Conservation (phyloP, 2,888 invertebrate species). For the Ashinkailepas kermadecensis region DNA sequence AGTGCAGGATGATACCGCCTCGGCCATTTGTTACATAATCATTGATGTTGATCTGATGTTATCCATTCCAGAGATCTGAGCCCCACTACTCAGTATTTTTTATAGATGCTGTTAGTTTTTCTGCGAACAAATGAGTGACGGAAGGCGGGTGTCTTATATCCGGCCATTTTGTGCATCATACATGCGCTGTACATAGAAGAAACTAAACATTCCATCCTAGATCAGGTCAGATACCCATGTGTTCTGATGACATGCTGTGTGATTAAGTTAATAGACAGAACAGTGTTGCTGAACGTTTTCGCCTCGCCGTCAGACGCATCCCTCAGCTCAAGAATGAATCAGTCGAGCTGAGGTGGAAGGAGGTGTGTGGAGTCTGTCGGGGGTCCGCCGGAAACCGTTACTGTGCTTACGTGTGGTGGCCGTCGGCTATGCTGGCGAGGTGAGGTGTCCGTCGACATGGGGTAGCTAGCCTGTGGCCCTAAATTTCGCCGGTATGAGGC, state of each 20-base stretch:
- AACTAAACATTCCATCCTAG: conserved; percentile 3
- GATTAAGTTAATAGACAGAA: background rate
- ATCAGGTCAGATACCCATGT: background rate
- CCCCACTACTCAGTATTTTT: background rate
- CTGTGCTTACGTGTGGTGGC: no score
- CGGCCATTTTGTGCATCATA: background rate
- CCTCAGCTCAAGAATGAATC: no score
- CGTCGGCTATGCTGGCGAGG: no score
- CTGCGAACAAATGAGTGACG: background rate
- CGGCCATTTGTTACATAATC: background rate
- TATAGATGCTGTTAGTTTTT: background rate
- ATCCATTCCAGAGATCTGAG: conserved; percentile 2
- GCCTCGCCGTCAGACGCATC: no score
- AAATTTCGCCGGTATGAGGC: no score
- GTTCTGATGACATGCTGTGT: background rate
- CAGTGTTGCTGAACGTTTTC: no score
- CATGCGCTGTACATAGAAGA: background rate
- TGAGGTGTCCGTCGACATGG: no score
- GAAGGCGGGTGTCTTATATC: background rate
- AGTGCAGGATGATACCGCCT: no score
- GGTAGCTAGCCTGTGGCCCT: no score
- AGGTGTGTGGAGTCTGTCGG: no score
- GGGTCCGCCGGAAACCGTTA: no score
- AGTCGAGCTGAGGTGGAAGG: no score
- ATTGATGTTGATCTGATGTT: conserved; percentile 16